Base-by-base conservation (phyloP, 2,113 vertebrate species). In the Ornithorhynchus anatinus region DNA sequence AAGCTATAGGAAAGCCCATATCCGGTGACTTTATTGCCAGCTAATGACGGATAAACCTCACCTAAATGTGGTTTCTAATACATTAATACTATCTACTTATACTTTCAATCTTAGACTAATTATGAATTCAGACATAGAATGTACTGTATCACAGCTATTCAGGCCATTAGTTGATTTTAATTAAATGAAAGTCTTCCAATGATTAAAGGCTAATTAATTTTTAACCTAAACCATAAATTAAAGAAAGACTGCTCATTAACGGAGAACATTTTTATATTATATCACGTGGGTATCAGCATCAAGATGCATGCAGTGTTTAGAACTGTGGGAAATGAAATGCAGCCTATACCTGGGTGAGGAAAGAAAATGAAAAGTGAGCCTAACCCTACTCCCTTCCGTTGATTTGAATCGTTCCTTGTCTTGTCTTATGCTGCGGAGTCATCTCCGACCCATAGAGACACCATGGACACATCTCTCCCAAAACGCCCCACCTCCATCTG, bases 141-240 rank as follows among this genome's bases (percentile, higher is more conserved):
- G 10, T 60, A 45, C 6, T 62, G 4, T 45, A 65, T 8, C 48
- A 31, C n/a, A 59, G 19, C 17, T 58, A 32, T 59, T 73, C 60
- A 76, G 42, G 23, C 8, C 51, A 19, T 52, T 85, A 50, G 27
- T 62, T 75, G 48, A 59, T 33, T 68, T 79, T 71, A 89, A 82
- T 82, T 81, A 75, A 86, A 80, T 68, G 2, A 77, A 79, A 71
- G 7, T 15, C 47, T 53, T 72, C 7, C 39, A 59, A 36, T 54
- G 38, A 69, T 77, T 81, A 85, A 64, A 11, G 22, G 6, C 29
- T 59, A 65, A 54, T 61, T 71, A 54, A 52, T 81, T 77, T 81
- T 79, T 72, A 86, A 84, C 13, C 23, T 25, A 65, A 65, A 67
- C 7, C 40, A 36, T 47, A 67, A 66, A 66, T 69, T 67, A 53